Evolutionary conservation across 23 tunicate species (phyloP), one percentile per base, ranked within the genome.

Genomic region (Oikopleura dioica): DNA sequence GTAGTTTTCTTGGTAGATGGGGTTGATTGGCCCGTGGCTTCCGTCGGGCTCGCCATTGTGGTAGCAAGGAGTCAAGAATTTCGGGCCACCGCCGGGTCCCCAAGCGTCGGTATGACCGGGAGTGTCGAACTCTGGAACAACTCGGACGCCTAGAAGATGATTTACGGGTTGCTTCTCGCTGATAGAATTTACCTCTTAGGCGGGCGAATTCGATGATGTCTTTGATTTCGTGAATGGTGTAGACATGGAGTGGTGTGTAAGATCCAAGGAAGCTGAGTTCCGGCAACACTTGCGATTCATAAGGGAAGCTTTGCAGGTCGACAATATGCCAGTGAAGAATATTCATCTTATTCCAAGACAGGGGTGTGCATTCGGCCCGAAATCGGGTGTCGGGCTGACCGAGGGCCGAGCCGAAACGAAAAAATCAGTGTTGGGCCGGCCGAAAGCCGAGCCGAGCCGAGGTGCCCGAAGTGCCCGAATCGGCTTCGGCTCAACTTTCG

Each of bases 271-370:
- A 35, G 51, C 84, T 79, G n/a, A 94, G 95, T 76, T 83, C 80
- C 2, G 99, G 99, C 44, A 84, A 94, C 1, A 50, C 81, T 2
- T 37, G 33, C 37, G 95, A 86, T 37, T 78, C 80, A 75, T 83
- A 94, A 2, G 99, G 99, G 59, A 94, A 94, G 9, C 95, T 86
- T 51, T 94, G 86, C 36, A 78, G 82, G 75, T 94, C 99, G 23
- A 94, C 99, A n/a, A 86, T 94, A 44, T 44, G 55, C 99, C 99
- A 94, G 76, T 94, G 99, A 69, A 94, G 79, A 31, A 86, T 85
- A 81, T 94, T 94, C 75, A 86, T 38, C 44, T 94, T 94, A 77
- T 94, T 94, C 77, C 78, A 94, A 33, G 95, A 76, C 37, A 78
- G n/a, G n/a, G n/a, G n/a, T n/a, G n/a, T n/a, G n/a, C n/a, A n/a